Percentiles rank a stretch among this genome's conserved stretches.
Evolutionary conservation across 2,797 vertebrate genomes (phyloP).

Genomic region (Anableps anableps): DNA sequence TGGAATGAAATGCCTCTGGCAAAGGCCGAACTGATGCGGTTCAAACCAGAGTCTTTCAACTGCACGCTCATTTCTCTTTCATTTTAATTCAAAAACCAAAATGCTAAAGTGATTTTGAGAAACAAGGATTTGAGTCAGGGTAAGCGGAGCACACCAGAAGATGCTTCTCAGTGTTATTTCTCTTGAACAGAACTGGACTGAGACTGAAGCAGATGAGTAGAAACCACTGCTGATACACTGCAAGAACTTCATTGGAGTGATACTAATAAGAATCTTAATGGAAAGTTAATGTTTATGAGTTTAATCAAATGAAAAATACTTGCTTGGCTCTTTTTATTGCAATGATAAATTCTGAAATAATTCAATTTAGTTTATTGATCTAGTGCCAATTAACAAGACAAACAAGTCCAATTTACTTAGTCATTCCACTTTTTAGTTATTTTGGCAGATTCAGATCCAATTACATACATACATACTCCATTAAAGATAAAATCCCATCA

Average conservation of each 20-base stretch:
- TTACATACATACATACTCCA: not conserved
- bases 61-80: constrained; percentile 17
- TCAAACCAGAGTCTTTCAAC: constrained; percentile 11
- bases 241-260: not conserved
- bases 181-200: constrained; percentile 7
- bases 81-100: constrained; percentile 10
- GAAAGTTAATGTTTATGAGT: constrained; percentile 11
- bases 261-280: constrained; percentile 1
- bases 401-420: not conserved
- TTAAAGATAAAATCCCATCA: not conserved
- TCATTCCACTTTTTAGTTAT: not conserved
- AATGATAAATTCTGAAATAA: not conserved
- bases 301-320: not conserved
- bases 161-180: not conserved
- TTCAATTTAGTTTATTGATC: not conserved
- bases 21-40: constrained; percentile 9
- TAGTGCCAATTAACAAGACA: not conserved
- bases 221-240: constrained; percentile 15
- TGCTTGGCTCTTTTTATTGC: not conserved
- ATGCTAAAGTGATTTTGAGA: not conserved
- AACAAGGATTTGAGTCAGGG: not conserved
- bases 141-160: not conserved
- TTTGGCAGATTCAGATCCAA: not conserved
- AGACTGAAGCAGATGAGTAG: constrained; percentile 1
- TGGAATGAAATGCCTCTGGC: constrained; percentile 37